These are phyloP conservation scores for Eulimnadia texana DNA, from an alignment of 1,140 invertebrate species.

Conservation along the genomic window DNA sequence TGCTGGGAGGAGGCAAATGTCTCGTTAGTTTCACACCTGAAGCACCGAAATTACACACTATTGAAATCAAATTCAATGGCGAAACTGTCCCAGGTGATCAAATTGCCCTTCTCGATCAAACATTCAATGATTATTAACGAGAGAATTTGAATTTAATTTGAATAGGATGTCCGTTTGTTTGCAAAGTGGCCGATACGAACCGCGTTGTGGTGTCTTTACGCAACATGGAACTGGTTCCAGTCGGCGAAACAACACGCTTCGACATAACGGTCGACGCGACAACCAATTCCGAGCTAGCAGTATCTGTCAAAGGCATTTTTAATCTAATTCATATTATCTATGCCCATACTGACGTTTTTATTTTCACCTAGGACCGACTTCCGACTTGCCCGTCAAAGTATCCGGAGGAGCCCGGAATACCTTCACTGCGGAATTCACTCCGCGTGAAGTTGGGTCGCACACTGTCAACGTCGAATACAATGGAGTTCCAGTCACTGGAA, in stretches of 20 bases:
- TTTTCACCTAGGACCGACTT: constrained; percentile 39
- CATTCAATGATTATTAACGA: constrained; percentile 1
- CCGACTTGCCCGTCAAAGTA: constrained; percentile 73
- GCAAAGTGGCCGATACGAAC: constrained; percentile 62
- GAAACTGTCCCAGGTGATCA: constrained; percentile 63
- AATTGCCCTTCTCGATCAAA: neutral
- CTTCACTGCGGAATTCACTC: constrained; percentile 80
- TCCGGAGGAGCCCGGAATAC: constrained; percentile 71
- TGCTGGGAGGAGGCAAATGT: constrained; percentile 83
- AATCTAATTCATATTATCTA: constrained; percentile 16
- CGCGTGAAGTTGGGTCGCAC: constrained; percentile 75
- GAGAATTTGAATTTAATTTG: constrained; percentile 10
- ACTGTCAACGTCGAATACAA: constrained; percentile 81
- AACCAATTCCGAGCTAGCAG: constrained; percentile 65
- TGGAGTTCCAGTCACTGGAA: constrained; percentile 72
- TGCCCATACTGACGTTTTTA: neutral
- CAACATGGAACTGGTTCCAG: constrained; percentile 72
- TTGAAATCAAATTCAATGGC: constrained; percentile 97
- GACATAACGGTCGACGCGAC: constrained; percentile 76
- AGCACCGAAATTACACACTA: constrained; percentile 72
- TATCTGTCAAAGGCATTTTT: constrained; percentile 56
- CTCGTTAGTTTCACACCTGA: constrained; percentile 92
- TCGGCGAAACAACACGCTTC: constrained; percentile 72
- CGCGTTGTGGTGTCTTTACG: constrained; percentile 59
- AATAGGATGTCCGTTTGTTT: constrained; percentile 69